Evolutionary conservation across 2,797 vertebrate species (phyloP).

Genomic region (Orientallactaga sibirica): DNA sequence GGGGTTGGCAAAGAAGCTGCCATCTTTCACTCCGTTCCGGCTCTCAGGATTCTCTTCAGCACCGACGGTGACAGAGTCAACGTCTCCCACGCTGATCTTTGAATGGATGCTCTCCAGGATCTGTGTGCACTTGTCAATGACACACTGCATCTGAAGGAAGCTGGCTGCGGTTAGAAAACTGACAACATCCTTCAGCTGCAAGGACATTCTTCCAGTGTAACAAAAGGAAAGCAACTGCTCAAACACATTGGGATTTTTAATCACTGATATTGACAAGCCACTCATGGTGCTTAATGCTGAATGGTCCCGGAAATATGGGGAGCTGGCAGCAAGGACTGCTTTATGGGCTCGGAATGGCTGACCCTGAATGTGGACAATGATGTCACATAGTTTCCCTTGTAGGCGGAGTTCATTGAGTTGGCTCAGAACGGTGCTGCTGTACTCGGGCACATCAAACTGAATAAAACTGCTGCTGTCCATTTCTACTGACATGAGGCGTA

Average conservation of each 20-base stretch:
- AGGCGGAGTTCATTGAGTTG: slow-evolving; percentile 98
- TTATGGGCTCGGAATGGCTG: slow-evolving; percentile 99
- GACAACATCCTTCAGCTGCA: slow-evolving; percentile 98
- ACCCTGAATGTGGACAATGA: slow-evolving; percentile 99
- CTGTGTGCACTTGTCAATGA: slow-evolving; percentile 99
- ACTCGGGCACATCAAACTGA: slow-evolving; percentile 99
- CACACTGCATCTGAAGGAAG: slow-evolving; percentile 99
- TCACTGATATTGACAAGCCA: slow-evolving; percentile 98
- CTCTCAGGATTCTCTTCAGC: slow-evolving; percentile 91
- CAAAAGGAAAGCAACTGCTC: slow-evolving; percentile 98
- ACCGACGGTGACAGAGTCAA: slow-evolving; percentile 91
- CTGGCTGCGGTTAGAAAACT: slow-evolving; percentile 99
- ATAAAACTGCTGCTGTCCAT: slow-evolving; percentile 99
- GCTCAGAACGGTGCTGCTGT: slow-evolving; percentile 98
- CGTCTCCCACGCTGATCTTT: slow-evolving; percentile 94
- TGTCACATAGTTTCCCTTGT: slow-evolving; percentile 99
- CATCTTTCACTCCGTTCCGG: slow-evolving; percentile 94
- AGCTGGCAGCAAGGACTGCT: slow-evolving; percentile 98
- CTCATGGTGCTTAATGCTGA: slow-evolving; percentile 98
- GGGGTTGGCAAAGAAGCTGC: slow-evolving; percentile 96
- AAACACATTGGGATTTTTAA: slow-evolving; percentile 98
- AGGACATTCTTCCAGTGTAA: slow-evolving; percentile 99
- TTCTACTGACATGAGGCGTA: slow-evolving; percentile 89
- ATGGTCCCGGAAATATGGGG: slow-evolving; percentile 99
- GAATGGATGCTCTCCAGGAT: slow-evolving; percentile 99